A percentile compares a stretch with the other conserved stretches of the same genome.
Evolutionary conservation across 1,140 invertebrate species (phyloP).

Genomic region (Drosophila repletoides): DNA sequence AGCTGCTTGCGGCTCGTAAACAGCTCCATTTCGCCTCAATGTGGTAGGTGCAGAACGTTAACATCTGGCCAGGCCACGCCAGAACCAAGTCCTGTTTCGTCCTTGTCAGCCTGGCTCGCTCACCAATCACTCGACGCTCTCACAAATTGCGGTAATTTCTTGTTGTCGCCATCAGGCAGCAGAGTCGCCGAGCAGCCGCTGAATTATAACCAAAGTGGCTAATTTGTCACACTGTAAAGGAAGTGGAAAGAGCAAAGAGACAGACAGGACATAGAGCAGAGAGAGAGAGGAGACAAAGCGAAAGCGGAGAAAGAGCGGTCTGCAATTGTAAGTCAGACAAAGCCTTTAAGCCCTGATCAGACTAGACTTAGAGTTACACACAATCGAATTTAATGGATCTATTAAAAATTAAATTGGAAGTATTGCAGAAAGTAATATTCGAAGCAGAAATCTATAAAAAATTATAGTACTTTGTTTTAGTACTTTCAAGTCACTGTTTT

Average conservation of each 20-base stretch:
- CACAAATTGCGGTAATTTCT: conserved; percentile 80
- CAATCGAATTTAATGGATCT: too few relatives aligned
- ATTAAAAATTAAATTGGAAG: too few relatives aligned
- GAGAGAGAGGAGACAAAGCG: not conserved
- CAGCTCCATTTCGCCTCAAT: conserved; percentile 59
- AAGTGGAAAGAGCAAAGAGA: conserved; percentile 26
- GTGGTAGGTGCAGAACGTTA: conserved; percentile 44
- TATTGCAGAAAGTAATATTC: too few relatives aligned
- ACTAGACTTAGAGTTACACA: too few relatives aligned
- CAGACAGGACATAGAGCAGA: conserved; percentile 14
- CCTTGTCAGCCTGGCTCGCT: conserved; percentile 33
- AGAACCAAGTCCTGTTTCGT: conserved; percentile 16
- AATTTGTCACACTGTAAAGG: conserved; percentile 65
- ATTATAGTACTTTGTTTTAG: too few relatives aligned
- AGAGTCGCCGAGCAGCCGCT: conserved; percentile 36
- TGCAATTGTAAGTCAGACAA: conserved; percentile 20
- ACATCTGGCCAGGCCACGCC: conserved; percentile 10
- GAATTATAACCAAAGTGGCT: conserved; percentile 69
- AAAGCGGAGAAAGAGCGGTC: not conserved
- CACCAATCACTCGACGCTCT: conserved; percentile 70
- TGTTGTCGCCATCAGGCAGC: conserved; percentile 70
- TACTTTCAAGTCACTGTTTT: too few relatives aligned
- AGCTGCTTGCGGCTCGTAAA: conserved; percentile 25
- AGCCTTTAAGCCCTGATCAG: too few relatives aligned
- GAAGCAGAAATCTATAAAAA: too few relatives aligned